Evolutionary conservation across 2,113 vertebrate species (phyloP).

Genomic region (Sinocyclocheilus anophthalmus): DNA sequence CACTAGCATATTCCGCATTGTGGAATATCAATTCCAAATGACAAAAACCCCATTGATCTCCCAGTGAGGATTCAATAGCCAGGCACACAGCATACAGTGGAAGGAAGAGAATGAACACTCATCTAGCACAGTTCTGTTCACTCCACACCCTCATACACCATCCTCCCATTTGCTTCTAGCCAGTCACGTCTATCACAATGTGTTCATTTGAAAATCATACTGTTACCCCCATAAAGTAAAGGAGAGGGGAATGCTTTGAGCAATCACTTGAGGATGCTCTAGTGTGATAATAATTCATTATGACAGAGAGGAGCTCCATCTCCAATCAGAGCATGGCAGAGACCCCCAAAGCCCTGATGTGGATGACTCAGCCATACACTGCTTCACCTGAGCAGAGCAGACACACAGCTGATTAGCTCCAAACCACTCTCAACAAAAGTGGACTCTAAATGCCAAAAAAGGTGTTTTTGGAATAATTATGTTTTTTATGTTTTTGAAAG

Average conservation of each 20-base stretch:
- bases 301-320: conserved; percentile 37
- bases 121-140: background rate
- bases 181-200: background rate
- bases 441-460: background rate
- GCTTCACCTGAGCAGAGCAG: conserved; percentile 44
- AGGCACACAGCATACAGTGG: background rate
- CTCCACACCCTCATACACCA: background rate
- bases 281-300: conserved; percentile 41
- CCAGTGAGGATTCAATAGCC: background rate
- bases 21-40: background rate
- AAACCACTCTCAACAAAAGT: background rate
- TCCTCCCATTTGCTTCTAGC: background rate
- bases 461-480: background rate
- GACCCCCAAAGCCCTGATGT: conserved; percentile 30
- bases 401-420: conserved; percentile 12
- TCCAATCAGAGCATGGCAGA: conserved; percentile 1
- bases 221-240: background rate
- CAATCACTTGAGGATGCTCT: conserved; percentile 31
- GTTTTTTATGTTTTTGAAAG: background rate
- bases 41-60: conserved; percentile 9
- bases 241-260: conserved; percentile 19
- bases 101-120: background rate
- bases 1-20: background rate
- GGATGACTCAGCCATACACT: conserved; percentile 37
- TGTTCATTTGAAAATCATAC: background rate